Base-by-base conservation (phyloP, 1,140 invertebrate genomes). In the Conopomorpha cramerella region DNA sequence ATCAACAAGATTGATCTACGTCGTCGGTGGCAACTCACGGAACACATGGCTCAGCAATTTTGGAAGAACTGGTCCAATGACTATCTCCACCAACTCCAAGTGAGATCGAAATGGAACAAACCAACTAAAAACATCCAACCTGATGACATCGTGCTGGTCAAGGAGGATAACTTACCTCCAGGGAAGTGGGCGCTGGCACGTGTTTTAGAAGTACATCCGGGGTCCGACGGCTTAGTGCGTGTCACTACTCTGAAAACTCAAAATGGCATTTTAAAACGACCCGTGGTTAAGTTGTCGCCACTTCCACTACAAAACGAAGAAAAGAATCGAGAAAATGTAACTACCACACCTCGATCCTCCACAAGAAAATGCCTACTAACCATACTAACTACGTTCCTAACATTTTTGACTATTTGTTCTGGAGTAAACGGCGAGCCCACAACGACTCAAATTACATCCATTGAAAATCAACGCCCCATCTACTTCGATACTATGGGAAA, bases 1-100 rank as follows among this genome's bases (percentile, higher is more conserved):
- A n/a, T 3, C 7, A 16, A n/a, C 10, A 28, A 39, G 14, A 30
- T 38, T 29, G 36, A 35, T 4, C 27, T 51, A 18, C 40, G 34
- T 10, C 39, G 46, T 14, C 54, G 39, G 37, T 39, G 51, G 38
- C 19, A 42, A 13, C 8, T 57, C 0, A 11, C 13, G 12, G 36
- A 54, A 35, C 34, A 43, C 14, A 39, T 63, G 23, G 29, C 37
- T 4, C 43, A 46, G 23, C 13, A 48, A 17, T 56, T 58, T 31
- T 63, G 55, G 54, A 38, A 42, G 12, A 31, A 34, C 11, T 57
- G 53, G 51, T 34, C 29, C 7, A 31, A 45, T 16, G 51, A 63
- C 37, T 63, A 63, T 38, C 31, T 63, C 7, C 23, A 28, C 16
- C 16, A 12, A 8, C 30, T 60, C 8, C 51, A 57, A 36, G 13